These are phyloP conservation scores for Acanthococcus lagerstroemiae DNA, from an alignment of 2,888 invertebrate species.

Conservation along the genomic window DNA sequence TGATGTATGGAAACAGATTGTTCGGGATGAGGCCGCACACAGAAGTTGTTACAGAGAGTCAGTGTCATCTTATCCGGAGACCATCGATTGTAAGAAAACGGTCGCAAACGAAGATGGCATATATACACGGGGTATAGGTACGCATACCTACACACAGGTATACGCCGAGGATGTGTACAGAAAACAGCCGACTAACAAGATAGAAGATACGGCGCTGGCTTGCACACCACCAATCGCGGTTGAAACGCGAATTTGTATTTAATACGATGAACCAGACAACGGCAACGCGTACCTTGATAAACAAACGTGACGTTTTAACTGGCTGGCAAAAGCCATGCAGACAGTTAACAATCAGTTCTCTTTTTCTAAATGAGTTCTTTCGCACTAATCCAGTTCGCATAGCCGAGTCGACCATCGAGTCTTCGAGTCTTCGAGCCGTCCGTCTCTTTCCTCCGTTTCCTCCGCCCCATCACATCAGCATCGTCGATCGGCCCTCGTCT, in stretches of 20 bases:
- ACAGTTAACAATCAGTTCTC: constrained; percentile 13
- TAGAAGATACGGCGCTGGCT: constrained; percentile 5
- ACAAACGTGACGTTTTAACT: constrained; percentile 17
- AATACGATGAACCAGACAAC: background rate
- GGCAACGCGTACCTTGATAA: background rate
- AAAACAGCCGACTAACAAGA: constrained; percentile 21
- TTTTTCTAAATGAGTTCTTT: too few species aligned
- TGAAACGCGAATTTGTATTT: constrained; percentile 10
- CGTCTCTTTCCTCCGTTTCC: too few species aligned
- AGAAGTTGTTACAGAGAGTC: constrained; percentile 23
- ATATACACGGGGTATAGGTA: too few species aligned
- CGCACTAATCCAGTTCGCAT: too few species aligned
- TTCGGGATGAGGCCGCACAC: constrained; percentile 22
- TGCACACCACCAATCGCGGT: background rate
- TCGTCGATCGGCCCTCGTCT: too few species aligned
- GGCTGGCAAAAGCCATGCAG: background rate
- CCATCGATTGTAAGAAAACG: constrained; percentile 25
- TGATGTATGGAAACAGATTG: constrained; percentile 22
- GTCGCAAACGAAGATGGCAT: too few species aligned
- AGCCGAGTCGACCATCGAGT: too few species aligned
- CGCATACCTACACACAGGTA: background rate
- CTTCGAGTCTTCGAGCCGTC: too few species aligned
- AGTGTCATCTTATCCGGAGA: constrained; percentile 19
- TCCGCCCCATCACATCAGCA: too few species aligned
- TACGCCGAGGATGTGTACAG: background rate